phyloP scores from a whole-genome alignment of 2,888 invertebrate genomes.

The Dromius quadrimaculatus region DNA sequence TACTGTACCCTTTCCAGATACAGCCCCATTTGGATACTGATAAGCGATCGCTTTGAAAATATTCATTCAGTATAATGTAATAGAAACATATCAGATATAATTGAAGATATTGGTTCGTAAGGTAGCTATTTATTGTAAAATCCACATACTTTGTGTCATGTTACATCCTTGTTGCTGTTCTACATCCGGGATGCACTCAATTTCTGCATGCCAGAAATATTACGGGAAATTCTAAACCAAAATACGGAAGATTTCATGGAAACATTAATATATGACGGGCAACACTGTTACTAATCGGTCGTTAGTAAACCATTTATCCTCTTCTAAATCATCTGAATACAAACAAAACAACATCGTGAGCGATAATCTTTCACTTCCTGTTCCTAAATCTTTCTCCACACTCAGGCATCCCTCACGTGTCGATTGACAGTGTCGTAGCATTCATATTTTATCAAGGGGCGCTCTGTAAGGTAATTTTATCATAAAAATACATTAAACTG shows the following conservation, averaged over 20 bases:
- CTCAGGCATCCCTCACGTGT: conserved; percentile 7
- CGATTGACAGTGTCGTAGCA: not conserved
- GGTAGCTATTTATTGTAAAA: too few species aligned
- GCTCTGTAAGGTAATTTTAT: too few species aligned
- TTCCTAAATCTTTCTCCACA: conserved; percentile 32
- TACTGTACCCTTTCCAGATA: too few species aligned
- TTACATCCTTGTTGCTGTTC: conserved; percentile 7
- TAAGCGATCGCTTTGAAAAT: too few species aligned
- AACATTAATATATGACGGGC: conserved; percentile 25
- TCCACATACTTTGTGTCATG: conserved; percentile 7
- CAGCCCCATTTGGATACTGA: too few species aligned
- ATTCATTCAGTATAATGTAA: too few species aligned
- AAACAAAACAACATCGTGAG: conserved; percentile 37
- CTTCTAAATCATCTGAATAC: conserved; percentile 32
- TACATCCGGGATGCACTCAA: not conserved
- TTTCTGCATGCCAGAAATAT: conserved; percentile 14
- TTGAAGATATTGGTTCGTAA: too few species aligned
- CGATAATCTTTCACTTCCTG: conserved; percentile 44
- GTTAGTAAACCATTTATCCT: conserved; percentile 30
- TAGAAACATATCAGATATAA: too few species aligned
- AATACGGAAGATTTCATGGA: conserved; percentile 12
- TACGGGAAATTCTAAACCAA: conserved; percentile 23
- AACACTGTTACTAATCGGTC: conserved; percentile 21
- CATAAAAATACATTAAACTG: too few species aligned
- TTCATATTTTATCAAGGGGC: too few species aligned